A percentile compares a stretch with the other conserved stretches of the same genome.
phyloP scores from a whole-genome alignment of 2,888 invertebrate genomes.

The Drosophila conformis region DNA sequence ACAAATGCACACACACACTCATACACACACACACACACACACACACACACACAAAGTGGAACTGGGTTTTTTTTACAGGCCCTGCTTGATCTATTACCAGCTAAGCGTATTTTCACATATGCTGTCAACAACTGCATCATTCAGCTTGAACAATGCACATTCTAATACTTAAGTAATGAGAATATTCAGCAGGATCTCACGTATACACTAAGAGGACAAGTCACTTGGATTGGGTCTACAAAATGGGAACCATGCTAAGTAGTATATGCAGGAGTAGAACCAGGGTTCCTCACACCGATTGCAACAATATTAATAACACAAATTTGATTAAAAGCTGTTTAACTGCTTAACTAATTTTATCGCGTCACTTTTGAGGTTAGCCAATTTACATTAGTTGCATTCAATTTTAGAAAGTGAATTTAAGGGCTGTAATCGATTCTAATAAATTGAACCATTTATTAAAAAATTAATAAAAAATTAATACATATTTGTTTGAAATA shows the following conservation, averaged over 20 bases:
- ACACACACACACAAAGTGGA: constrained; percentile 1
- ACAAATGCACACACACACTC: constrained; percentile 14
- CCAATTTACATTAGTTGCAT: neutral
- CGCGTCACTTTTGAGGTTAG: neutral
- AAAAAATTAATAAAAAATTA: neutral
- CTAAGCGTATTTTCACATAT: constrained; percentile 45
- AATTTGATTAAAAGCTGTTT: neutral
- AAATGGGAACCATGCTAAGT: neutral
- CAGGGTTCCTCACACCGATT: neutral
- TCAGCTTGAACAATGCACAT: constrained; percentile 24
- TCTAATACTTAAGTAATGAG: constrained; percentile 28
- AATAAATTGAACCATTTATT: neutral
- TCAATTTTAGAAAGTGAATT: neutral
- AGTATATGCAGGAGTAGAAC: neutral
- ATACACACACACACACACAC: constrained; percentile 16
- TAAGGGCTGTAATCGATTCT: neutral
- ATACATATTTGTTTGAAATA: neutral
- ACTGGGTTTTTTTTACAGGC: neutral
- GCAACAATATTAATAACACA: neutral
- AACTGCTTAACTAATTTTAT: neutral
- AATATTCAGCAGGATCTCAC: constrained; percentile 15
- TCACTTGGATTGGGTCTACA: neutral
- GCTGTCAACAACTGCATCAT: constrained; percentile 39
- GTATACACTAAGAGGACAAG: neutral
- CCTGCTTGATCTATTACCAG: constrained; percentile 21